Base-by-base conservation (phyloP, 2,797 vertebrate genomes). In the Sternarchorhynchus goeldii region DNA sequence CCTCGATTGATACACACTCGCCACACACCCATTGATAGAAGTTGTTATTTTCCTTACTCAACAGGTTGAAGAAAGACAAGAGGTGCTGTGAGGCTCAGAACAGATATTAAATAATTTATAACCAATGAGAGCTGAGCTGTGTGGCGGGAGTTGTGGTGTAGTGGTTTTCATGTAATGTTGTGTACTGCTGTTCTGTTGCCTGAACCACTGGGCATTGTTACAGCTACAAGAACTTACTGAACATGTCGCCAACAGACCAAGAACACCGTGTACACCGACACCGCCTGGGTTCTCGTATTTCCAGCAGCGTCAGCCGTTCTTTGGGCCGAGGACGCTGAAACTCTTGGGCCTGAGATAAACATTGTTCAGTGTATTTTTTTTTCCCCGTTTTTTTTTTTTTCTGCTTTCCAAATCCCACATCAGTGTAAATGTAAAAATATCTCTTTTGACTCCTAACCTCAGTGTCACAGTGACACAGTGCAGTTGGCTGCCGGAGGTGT, bases 31-130 rank as follows among this genome's bases (percentile, higher is more conserved):
- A 45, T 29, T 76, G 80, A 75, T 66, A 45, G 73, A 82, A 53
- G 66, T 16, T 29, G 39, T 39, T 66, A 66, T 73, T 34, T 76
- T 80, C 69, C 45, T 80, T 45, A 59, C 81, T 79, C 78, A 78
- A 76, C 77, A 77, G 73, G 60, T 72, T 80, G 75, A 66, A 69
- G 76, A 75, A 83, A 78, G 60, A 36, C 59, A 68, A 65, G 58
- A 50, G 34, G n/a, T 56, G 68, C 65, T 75, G 55, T 18, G 36
- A 71, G 63, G 72, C 81, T 78, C 71, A 41, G 56, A 82, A 82
- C 81, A 73, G 63, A 63, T 63, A 21, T 31, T 84, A 65, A 76
- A 84, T 84, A 67, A 82, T 71, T 74, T 77, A 86, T 77, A 10
- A 34, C 25, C 41, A 5, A 63, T 66, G 70, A 32, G 72, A 57